A percentile compares a stretch with the other conserved stretches of the same genome.
phyloP scores from a whole-genome alignment of 2,113 vertebrate genomes.

The Callithrix jacchus region DNA sequence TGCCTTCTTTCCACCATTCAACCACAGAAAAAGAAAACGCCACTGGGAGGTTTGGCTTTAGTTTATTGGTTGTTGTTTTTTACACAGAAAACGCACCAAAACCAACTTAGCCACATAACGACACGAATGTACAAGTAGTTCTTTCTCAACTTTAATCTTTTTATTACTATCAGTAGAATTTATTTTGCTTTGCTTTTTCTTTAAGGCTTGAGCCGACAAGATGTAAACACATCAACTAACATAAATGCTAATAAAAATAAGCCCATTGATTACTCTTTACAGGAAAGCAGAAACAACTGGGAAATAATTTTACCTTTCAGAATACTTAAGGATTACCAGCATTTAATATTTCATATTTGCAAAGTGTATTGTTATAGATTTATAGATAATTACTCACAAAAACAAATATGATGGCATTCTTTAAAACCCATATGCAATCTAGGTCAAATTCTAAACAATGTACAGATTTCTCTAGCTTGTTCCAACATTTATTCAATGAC shows the following conservation, averaged over 20 bases:
- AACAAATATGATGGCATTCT: neutral
- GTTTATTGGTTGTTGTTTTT: neutral
- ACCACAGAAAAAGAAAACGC: neutral
- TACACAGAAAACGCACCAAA: neutral
- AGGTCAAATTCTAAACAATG: neutral
- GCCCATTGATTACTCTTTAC: neutral
- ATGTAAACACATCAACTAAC: neutral
- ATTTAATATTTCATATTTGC: neutral
- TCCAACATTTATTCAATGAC: neutral
- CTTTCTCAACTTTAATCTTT: neutral
- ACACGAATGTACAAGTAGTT: neutral
- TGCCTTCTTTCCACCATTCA: neutral
- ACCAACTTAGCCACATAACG: neutral
- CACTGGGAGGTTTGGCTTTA: neutral
- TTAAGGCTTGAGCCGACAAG: neutral
- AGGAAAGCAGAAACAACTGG: neutral
- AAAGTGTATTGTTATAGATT: neutral
- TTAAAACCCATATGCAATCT: neutral
- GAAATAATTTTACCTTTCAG: neutral
- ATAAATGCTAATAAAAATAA: neutral
- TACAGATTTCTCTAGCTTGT: neutral
- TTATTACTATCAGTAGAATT: neutral
- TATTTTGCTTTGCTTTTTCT: slow-evolving; percentile 26
- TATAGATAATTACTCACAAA: neutral
- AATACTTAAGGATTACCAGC: neutral